Percentiles rank a stretch among this genome's conserved stretches.
phyloP scores from a whole-genome alignment of 2,888 invertebrate genomes.

The Crocallis elinguaria region DNA sequence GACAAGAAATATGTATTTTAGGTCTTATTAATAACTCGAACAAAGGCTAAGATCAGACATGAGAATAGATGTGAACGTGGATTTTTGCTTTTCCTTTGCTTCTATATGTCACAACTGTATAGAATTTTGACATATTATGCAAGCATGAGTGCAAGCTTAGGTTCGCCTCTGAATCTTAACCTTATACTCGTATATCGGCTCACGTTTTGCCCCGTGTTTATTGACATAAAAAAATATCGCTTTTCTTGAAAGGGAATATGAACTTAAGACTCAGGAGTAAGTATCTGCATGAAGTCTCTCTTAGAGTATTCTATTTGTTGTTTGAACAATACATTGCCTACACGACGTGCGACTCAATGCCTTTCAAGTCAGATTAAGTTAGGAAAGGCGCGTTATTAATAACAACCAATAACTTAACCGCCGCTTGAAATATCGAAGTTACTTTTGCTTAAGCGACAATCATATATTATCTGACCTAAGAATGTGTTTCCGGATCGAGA shows the following conservation, averaged over 20 bases:
- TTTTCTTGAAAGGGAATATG: slow-evolving; percentile 25
- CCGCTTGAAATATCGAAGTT: slow-evolving; percentile 80
- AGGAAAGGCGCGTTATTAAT: slow-evolving; percentile 81
- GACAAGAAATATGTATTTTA: no score
- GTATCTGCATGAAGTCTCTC: slow-evolving; percentile 32
- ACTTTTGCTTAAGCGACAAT: slow-evolving; percentile 81
- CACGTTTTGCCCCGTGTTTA: slow-evolving; percentile 25
- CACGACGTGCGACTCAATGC: slow-evolving; percentile 76
- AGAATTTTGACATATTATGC: no score
- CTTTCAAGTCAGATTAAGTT: slow-evolving; percentile 83
- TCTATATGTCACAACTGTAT: no score
- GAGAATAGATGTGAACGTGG: not conserved
- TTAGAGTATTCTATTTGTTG: slow-evolving; percentile 66
- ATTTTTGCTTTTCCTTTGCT: no score
- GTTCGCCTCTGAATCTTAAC: no score
- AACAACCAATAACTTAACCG: slow-evolving; percentile 80
- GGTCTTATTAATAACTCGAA: not conserved
- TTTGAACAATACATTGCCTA: slow-evolving; percentile 72
- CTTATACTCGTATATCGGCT: slow-evolving; percentile 6
- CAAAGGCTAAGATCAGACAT: not conserved
- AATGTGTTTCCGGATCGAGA: slow-evolving; percentile 79
- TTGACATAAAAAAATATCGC: slow-evolving; percentile 35
- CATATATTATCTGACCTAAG: slow-evolving; percentile 77
- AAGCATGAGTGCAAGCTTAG: no score
- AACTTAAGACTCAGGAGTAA: slow-evolving; percentile 30